A percentile compares a stretch with the other conserved stretches of the same genome.
Evolutionary conservation across 2,888 invertebrate genomes (phyloP).

Genomic region (Euplexia lucipara): DNA sequence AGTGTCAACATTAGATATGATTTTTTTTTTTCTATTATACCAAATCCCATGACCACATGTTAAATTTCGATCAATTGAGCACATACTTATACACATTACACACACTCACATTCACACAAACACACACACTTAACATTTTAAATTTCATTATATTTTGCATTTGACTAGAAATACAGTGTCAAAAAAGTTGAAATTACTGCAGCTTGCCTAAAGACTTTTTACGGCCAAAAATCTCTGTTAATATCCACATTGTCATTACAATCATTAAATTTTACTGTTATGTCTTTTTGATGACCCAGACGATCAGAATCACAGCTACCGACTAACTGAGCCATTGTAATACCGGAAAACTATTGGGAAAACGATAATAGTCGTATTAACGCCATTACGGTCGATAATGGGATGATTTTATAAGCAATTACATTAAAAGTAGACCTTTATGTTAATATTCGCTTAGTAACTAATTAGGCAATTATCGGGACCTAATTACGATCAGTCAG

Average conservation of each 20-base stretch:
- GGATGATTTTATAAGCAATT: slow-evolving; percentile 26
- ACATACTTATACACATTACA: too few relatives aligned
- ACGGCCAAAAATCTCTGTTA: not conserved
- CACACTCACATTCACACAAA: too few relatives aligned
- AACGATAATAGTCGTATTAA: slow-evolving; percentile 41
- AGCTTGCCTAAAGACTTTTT: not conserved
- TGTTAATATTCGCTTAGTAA: not conserved
- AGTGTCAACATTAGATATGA: too few relatives aligned
- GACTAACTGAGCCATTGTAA: slow-evolving; percentile 40
- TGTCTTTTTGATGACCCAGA: slow-evolving; percentile 54
- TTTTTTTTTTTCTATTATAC: too few relatives aligned
- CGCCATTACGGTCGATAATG: slow-evolving; percentile 29
- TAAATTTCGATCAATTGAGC: too few relatives aligned
- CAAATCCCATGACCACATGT: too few relatives aligned
- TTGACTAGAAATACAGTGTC: too few relatives aligned
- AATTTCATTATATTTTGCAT: too few relatives aligned
- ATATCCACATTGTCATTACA: slow-evolving; percentile 28
- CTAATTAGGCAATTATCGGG: slow-evolving; percentile 14
- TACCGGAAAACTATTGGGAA: slow-evolving; percentile 51
- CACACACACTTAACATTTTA: too few relatives aligned
- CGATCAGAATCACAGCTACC: slow-evolving; percentile 41
- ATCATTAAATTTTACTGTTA: slow-evolving; percentile 50
- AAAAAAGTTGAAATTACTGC: not conserved
- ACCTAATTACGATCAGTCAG: not conserved
- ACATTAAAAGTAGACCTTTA: slow-evolving; percentile 5